Conservation (phyloP, 2,888 invertebrate species). For the Hemaris fuciformis region DNA sequence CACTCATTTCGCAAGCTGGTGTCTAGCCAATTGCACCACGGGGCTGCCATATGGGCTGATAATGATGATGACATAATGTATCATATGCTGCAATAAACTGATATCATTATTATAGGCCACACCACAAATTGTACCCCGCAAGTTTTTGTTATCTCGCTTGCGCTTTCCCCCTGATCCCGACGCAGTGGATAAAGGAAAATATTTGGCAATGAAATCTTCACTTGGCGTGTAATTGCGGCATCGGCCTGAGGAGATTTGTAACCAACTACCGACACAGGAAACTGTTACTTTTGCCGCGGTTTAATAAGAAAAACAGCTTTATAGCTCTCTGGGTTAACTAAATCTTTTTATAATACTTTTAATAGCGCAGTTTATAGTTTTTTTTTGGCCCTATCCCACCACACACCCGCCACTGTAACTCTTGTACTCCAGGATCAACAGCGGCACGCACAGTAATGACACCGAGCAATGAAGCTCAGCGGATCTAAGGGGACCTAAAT, state of each 20-base stretch:
- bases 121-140: constrained; percentile 14
- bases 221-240: constrained; percentile 65
- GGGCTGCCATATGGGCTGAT: too few species aligned
- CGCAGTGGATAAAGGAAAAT: constrained; percentile 67
- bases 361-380: background rate
- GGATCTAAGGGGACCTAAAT: too few species aligned
- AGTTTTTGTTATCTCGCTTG: constrained; percentile 17
- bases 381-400: too few species aligned
- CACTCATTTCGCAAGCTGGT: too few species aligned
- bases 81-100: too few species aligned
- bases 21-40: too few species aligned
- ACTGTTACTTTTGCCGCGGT: background rate
- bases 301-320: background rate
- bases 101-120: background rate
- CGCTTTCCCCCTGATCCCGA: constrained; percentile 30
- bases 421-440: too few species aligned
- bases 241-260: constrained; percentile 31
- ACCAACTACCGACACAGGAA: background rate
- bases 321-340: background rate
- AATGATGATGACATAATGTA: too few species aligned
- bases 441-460: too few species aligned
- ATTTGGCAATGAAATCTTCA: constrained; percentile 75
- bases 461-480: too few species aligned
- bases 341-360: background rate
- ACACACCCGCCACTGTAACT: too few species aligned